These are phyloP conservation scores for Ctenomys sociabilis DNA, from an alignment of 2,113 vertebrate species.

Conservation along the genomic window DNA sequence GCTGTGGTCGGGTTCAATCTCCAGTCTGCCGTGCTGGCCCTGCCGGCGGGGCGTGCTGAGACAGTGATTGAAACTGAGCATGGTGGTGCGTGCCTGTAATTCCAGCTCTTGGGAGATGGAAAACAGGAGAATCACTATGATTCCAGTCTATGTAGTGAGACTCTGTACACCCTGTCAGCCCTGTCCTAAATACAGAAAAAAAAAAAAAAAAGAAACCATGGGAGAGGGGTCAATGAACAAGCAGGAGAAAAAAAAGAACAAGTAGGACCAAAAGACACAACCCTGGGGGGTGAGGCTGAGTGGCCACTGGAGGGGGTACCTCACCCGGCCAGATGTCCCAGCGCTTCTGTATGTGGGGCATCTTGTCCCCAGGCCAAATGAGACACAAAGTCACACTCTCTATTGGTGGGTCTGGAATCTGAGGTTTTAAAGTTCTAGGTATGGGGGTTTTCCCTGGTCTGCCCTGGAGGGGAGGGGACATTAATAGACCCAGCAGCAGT, in stretches of 20 bases:
- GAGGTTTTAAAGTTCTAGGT: not conserved
- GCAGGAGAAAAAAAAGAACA: not conserved
- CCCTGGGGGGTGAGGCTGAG: not conserved
- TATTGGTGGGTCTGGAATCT: not conserved
- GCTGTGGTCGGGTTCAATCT: no score
- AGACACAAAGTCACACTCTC: not conserved
- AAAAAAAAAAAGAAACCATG: no score
- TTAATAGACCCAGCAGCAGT: not conserved
- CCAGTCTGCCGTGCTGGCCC: no score
- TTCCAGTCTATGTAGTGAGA: no score
- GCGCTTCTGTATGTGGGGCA: not conserved
- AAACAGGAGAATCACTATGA: no score
- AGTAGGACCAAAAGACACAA: not conserved
- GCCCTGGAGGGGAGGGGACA: not conserved
- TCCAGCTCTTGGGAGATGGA: no score
- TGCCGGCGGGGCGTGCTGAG: no score
- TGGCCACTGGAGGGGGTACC: not conserved
- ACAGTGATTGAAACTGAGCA: no score
- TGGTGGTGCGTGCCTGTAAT: no score
- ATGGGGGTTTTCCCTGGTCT: not conserved
- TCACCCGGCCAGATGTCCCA: not conserved
- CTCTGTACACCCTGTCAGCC: no score
- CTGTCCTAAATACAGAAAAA: no score
- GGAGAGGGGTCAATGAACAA: not conserved
- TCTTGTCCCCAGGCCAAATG: not conserved